phyloP scores from a whole-genome alignment of 35 echinoderm and acorn worm species.

The Acanthaster planci region DNA sequence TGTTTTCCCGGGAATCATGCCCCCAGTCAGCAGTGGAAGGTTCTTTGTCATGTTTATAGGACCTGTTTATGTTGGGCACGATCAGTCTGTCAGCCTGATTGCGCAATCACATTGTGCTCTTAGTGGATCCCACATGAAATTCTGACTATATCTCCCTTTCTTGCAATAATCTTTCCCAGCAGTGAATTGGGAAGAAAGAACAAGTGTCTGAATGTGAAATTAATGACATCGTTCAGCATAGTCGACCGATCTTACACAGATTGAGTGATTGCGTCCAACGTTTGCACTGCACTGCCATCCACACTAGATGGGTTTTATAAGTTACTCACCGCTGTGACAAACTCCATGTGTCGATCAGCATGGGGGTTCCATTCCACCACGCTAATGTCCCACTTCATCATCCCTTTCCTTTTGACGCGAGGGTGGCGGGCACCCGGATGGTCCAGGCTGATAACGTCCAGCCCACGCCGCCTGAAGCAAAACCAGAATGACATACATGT shows the following conservation, averaged over 20 bases:
- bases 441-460: conserved; percentile 72
- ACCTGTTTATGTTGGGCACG: no score
- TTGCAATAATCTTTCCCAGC: no score
- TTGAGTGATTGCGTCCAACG: background rate
- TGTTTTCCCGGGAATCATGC: no score
- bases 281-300: background rate
- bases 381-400: conserved; percentile 76
- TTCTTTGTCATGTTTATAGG: no score
- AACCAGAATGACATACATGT: background rate
- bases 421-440: conserved; percentile 30
- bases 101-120: no score
- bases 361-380: conserved; percentile 87
- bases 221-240: background rate
- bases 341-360: background rate
- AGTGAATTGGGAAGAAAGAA: background rate
- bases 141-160: no score
- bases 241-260: background rate
- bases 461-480: conserved; percentile 45
- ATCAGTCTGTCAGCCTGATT: no score
- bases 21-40: no score
- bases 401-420: conserved; percentile 58
- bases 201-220: background rate
- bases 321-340: conserved; percentile 77
- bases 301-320: background rate
- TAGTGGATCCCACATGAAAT: no score